Evolutionary conservation across 37 sponge, comb jelly and placozoan species (phyloP).

Genomic region (Eunapius fragilis): DNA sequence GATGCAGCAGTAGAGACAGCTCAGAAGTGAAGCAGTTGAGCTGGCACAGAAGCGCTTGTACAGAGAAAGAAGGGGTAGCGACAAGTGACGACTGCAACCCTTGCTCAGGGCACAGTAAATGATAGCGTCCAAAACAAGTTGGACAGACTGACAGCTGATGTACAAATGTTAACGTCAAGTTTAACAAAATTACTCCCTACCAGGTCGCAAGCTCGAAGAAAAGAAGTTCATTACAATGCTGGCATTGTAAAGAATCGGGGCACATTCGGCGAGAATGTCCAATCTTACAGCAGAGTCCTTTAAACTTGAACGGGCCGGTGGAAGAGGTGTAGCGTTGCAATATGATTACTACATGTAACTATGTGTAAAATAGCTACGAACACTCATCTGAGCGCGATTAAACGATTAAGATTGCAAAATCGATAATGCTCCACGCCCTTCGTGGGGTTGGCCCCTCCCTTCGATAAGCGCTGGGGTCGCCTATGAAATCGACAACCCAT

Average conservation of each 20-base stretch:
- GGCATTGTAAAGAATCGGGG: not conserved
- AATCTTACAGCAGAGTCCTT: not conserved
- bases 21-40: not conserved
- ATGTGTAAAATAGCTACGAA: too few relatives aligned
- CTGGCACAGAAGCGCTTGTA: conserved; percentile 11
- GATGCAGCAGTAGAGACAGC: conserved; percentile 3
- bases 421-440: too few relatives aligned
- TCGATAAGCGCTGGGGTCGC: too few relatives aligned
- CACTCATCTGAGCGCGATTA: too few relatives aligned
- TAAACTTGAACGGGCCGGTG: not conserved
- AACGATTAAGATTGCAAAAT: too few relatives aligned
- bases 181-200: not conserved
- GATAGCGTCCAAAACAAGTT: not conserved
- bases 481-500: not conserved
- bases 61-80: not conserved
- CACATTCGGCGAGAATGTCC: not conserved
- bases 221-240: not conserved
- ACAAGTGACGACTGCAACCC: not conserved
- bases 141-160: not conserved
- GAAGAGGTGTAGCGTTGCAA: not conserved
- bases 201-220: not conserved
- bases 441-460: too few relatives aligned
- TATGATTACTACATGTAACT: too few relatives aligned
- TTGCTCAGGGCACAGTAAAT: not conserved
- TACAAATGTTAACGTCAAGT: not conserved